Evolutionary conservation across 2,888 invertebrate species (phyloP).

Genomic region (Zygothrica quintamaculata): DNA sequence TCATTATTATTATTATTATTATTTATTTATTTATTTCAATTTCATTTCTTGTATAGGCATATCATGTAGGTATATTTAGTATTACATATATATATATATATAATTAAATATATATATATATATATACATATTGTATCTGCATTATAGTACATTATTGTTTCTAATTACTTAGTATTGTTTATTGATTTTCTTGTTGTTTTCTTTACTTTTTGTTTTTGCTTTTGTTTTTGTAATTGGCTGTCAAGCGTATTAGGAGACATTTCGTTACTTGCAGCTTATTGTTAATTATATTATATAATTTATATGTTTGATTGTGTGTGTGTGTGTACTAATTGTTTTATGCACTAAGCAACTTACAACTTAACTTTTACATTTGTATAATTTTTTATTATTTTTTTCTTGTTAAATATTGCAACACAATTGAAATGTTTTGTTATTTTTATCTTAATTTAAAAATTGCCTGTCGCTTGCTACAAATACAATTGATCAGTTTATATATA

Average conservation of each 20-base stretch:
- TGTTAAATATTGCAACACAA: slow-evolving; percentile 73
- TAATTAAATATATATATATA: slow-evolving; percentile 36
- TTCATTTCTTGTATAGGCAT: slow-evolving; percentile 73
- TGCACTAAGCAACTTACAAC: slow-evolving; percentile 66
- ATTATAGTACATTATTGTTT: slow-evolving; percentile 80
- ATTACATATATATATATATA: slow-evolving; percentile 40
- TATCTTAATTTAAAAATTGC: slow-evolving; percentile 66
- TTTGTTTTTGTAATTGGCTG: slow-evolving; percentile 50
- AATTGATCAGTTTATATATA: slow-evolving; percentile 56
- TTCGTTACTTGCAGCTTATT: slow-evolving; percentile 59
- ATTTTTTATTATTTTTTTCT: slow-evolving; percentile 10
- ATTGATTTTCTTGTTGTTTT: slow-evolving; percentile 48
- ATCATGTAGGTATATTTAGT: slow-evolving; percentile 78
- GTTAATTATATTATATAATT: slow-evolving; percentile 47
- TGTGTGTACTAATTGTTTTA: slow-evolving; percentile 30
- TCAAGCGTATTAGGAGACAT: slow-evolving; percentile 73
- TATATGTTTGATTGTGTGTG: slow-evolving; percentile 23
- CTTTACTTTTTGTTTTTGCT: slow-evolving; percentile 28
- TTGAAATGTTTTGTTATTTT: slow-evolving; percentile 41
- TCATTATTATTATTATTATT: slow-evolving; percentile 47
- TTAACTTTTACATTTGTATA: slow-evolving; percentile 28
- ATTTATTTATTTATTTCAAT: slow-evolving; percentile 58
- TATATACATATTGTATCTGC: slow-evolving; percentile 63
- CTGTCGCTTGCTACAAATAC: slow-evolving; percentile 65
- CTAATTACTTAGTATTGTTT: slow-evolving; percentile 79